Evolutionary conservation across 1,140 invertebrate genomes (phyloP), one percentile per base, ranked within the genome.

Genomic region (Halictus rubicundus): DNA sequence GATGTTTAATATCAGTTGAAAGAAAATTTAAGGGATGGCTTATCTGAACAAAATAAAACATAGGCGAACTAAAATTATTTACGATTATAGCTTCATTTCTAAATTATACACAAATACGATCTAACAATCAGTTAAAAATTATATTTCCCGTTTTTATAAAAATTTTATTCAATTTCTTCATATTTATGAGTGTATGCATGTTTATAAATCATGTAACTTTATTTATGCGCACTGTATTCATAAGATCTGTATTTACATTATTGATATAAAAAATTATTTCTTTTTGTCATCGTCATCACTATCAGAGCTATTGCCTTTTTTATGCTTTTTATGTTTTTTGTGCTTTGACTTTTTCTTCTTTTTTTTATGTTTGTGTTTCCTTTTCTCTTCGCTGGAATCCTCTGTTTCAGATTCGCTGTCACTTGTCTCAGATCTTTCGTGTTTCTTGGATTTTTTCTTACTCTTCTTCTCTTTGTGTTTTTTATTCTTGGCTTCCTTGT

Each of bases 401-500:
- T 89, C 86, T 9, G 84, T 83, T 9, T 91, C 88, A 12, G 88
- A 88, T 37, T 90, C 87, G 57, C 77, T 89, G 10, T 75, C 83
- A 27, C 85, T 90, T 23, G 68, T 80, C 5, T 88, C 84, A 2
- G 88, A 82, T 7, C 79, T 91, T 78, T 78, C 81, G 80, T 68
- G 84, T 71, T 90, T 90, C 69, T 89, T 85, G 19, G 78, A 81
- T 73, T 83, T 93, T 89, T 93, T 94, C 76, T 93, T 94, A 46
- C 92, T 92, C 2, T 92, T 93, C 27, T 92, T 90, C 27, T 94
- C 93, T 81, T 94, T 93, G 68, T 94, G 93, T 32, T 93, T 92
- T 81, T n/a, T n/a, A n/a, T 94, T 94, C 75, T 94, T 95, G 39
- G 93, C 88, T 70, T 94, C 93, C 61, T 92, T 92, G 21, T 94